A percentile compares a stretch with the other conserved stretches of the same genome.
Conservation (phyloP, 2,113 vertebrate genomes). For the Sinocyclocheilus anshuiensis region DNA sequence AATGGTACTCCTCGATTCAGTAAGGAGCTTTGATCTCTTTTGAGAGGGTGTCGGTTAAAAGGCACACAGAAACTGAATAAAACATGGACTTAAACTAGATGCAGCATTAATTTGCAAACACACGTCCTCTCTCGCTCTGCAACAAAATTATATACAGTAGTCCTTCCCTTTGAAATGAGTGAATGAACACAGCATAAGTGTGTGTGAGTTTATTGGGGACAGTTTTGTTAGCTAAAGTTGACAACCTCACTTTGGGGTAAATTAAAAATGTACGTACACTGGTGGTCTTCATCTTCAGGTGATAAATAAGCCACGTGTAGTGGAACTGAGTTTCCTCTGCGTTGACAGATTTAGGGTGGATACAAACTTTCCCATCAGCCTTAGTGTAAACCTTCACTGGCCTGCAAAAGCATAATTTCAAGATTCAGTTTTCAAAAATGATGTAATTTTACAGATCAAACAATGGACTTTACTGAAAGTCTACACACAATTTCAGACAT, state of each 20-base stretch:
- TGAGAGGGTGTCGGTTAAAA: slow-evolving; percentile 37
- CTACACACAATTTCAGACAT: too few species aligned
- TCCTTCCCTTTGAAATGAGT: neutral
- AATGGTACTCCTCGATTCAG: neutral
- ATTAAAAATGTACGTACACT: slow-evolving; percentile 79
- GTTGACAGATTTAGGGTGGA: slow-evolving; percentile 97
- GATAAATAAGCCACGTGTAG: slow-evolving; percentile 96
- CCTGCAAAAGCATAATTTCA: slow-evolving; percentile 31
- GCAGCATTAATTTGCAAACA: slow-evolving; percentile 21
- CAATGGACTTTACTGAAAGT: too few species aligned
- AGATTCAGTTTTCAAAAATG: neutral
- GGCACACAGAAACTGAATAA: slow-evolving; percentile 52
- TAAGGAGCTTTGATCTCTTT: slow-evolving; percentile 53
- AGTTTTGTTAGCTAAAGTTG: neutral
- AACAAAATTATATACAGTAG: neutral
- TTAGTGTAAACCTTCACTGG: slow-evolving; percentile 91
- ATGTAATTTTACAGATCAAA: neutral
- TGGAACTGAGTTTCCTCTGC: slow-evolving; percentile 89
- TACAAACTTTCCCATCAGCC: slow-evolving; percentile 88
- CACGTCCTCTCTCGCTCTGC: neutral
- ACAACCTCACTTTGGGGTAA: neutral
- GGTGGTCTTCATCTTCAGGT: slow-evolving; percentile 97
- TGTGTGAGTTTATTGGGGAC: neutral
- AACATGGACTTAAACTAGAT: slow-evolving; percentile 46
- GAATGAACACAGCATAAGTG: neutral